phyloP scores from a whole-genome alignment of 2,888 invertebrate genomes.

The Penaeus monodon region DNA sequence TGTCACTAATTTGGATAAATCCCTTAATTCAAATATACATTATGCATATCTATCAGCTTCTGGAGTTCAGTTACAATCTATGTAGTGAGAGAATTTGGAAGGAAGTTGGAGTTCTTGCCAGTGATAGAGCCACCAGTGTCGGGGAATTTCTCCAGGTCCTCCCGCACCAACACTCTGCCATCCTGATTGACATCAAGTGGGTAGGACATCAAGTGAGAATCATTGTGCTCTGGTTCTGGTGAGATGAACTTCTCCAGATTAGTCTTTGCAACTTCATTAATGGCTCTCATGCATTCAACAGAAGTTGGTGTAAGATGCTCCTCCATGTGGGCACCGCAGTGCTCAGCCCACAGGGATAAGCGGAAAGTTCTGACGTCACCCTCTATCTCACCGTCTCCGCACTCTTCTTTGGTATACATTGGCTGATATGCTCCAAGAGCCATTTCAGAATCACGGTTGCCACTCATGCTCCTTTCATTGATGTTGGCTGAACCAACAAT shows the following conservation, averaged over 20 bases:
- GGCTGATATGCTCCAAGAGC: conserved; percentile 65
- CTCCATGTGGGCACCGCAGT: conserved; percentile 60
- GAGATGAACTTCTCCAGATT: conserved; percentile 59
- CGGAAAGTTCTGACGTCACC: conserved; percentile 65
- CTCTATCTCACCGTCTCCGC: conserved; percentile 49
- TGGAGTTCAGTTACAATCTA: neutral
- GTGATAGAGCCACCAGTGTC: conserved; percentile 63
- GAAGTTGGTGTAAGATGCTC: conserved; percentile 55
- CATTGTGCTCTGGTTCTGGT: conserved; percentile 59
- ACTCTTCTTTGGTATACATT: conserved; percentile 58
- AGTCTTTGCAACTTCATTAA: conserved; percentile 48
- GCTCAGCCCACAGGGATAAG: conserved; percentile 66
- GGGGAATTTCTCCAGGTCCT: conserved; percentile 63
- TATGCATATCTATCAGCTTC: neutral
- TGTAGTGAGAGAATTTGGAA: conserved; percentile 64
- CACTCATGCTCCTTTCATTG: conserved; percentile 65
- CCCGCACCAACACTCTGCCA: conserved; percentile 62
- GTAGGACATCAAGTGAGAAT: conserved; percentile 65
- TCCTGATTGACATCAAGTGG: conserved; percentile 56
- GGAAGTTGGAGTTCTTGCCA: conserved; percentile 62
- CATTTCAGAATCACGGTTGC: conserved; percentile 66
- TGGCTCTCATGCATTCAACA: conserved; percentile 59
- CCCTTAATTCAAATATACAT: neutral
- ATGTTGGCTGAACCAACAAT: conserved; percentile 65
- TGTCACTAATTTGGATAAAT: neutral